Evolutionary conservation across 2,113 vertebrate genomes (phyloP), one percentile per base, ranked within the genome.

Genomic region (Tyrannus savana): DNA sequence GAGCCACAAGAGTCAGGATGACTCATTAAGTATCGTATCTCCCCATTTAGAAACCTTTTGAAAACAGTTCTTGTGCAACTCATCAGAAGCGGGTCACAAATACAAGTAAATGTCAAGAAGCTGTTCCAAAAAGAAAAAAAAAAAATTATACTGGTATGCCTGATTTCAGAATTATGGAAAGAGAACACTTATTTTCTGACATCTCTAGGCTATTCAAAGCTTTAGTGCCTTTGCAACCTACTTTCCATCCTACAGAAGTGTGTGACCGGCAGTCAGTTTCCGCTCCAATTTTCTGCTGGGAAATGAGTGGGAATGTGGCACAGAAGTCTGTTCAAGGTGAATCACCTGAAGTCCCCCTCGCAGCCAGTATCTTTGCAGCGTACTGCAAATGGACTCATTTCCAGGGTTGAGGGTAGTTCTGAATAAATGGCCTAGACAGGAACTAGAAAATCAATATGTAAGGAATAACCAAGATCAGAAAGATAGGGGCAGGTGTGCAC

Each of bases 41-140:
- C 39, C 19, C 58, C 47, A 50, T 83, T 91, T 66, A 91, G 83
- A 91, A 92, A 80, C 42, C 49, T 90, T 87, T 92, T 12, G 67
- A 80, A 72, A 95, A 83, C 14, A 63, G 3, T 67, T 71, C 37
- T 77, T 84, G 59, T 77, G 50, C 75, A 88, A 74, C 42, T 47
- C 35, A 59, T 47, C 33, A 50, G 72, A 89, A 83, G 25, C 68
- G 74, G 79, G 85, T 73, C 88, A 84, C 52, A 72, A 82, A 84
- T 69, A 91, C 3, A 15, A 84, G 21, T 74, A 95, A 95, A 90
- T 84, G 50, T 84, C 83, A 84, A 73, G 72, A 63, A 72, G 23
- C 58, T 35, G 12, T 63, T 96, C 50, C 63, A 93, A 63, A 35
- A 86, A 46, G 63, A 62, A 49, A 56, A 76, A 80, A 71, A 63